Base-by-base conservation (phyloP, 2,113 vertebrate species). In the Beaufortia kweichowensis region DNA sequence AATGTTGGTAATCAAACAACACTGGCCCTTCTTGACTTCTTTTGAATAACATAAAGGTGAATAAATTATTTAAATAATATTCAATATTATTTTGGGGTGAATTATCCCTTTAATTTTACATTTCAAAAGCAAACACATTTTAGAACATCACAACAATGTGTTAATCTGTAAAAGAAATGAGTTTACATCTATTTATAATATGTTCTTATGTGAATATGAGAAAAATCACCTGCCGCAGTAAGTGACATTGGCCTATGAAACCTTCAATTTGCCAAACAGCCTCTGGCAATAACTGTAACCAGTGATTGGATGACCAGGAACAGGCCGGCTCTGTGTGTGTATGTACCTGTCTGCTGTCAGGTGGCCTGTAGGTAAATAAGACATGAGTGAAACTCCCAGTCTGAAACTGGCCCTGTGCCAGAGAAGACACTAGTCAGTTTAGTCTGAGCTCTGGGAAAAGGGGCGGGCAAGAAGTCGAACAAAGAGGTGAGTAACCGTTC, bases 391-490 rank as follows among this genome's bases (percentile, higher is more conserved):
- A 91, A 92, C 90, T 86, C 81, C n/a, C 55, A 83, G 57, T 88
- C 84, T 85, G 90, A 92, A 91, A 92, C 92, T 93, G 92, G 91
- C 88, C 0, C 4, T 0, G 64, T 19, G 87, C 92, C 92, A 93
- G 82, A 79, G 75, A 88, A 87, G 80, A 82, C 85, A 77, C 82
- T 78, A 74, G 82, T 55, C 87, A 83, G 84, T 86, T 81, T 89
- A 84, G 67, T 79, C 39, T 78, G 66, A 82, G 86, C 79, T 85
- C 86, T 90, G 86, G 86, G 86, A 89, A 87, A 80, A 76, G 79
- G 81, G 55, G 80, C 79, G 64, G 78, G 64, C 63, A 75, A 64
- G 68, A 79, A 84, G 77, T 14, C 7, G 78, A 88, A 84, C 75
- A 83, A 85, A 84, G 81, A 67, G 62, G 77, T 90, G 90, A 91